Evolutionary conservation across 2,797 vertebrate species (phyloP), one percentile per base, ranked within the genome.

Genomic region (Cottoperca gobio): DNA sequence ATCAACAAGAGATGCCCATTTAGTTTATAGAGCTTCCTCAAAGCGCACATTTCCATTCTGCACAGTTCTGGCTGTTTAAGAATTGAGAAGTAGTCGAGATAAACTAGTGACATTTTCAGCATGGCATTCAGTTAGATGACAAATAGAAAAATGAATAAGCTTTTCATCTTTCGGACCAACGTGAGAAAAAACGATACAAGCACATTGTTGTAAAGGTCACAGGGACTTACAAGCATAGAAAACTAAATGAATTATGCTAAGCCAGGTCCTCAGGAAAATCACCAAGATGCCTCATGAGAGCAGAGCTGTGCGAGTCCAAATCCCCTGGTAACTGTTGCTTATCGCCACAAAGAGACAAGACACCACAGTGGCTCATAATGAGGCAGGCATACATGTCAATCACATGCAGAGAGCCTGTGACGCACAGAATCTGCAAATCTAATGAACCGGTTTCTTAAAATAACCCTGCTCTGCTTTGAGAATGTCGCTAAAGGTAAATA

Each of bases 131-230:
- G 64, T 71, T 70, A 85, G 72, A 71, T 82, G 89, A 85, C 82
- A 85, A 90, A 89, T 50, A 71, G n/a, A 28, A 64, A 57, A 53
- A 53, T 43, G 31, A 69, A 89, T 87, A 79, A 81, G 64, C 86
- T 78, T 91, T 88, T 90, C 84, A 81, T 92, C 83, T 77, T 70
- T 82, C 86, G 84, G 79, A 68, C 79, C 77, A 76, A 80, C 11
- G 37, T 79, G 61, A 76, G 78, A 28, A 17, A 75, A 84, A 79
- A 72, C 24, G 54, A 86, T 78, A 86, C 84, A 87, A 89, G 82
- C 65, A 87, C 88, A 92, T 91, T 92, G 81, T 91, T 74, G 89
- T 87, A 91, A 96, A 96, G 95, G 95, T 95, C 95, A 91, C 70
- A 3, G 69, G 75, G 91, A 94, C 92, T 91, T 93, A 94, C 91